These are phyloP conservation scores for Eulacestoma nigropectus DNA, from an alignment of 2,113 vertebrate genomes.

Conservation along the genomic window DNA sequence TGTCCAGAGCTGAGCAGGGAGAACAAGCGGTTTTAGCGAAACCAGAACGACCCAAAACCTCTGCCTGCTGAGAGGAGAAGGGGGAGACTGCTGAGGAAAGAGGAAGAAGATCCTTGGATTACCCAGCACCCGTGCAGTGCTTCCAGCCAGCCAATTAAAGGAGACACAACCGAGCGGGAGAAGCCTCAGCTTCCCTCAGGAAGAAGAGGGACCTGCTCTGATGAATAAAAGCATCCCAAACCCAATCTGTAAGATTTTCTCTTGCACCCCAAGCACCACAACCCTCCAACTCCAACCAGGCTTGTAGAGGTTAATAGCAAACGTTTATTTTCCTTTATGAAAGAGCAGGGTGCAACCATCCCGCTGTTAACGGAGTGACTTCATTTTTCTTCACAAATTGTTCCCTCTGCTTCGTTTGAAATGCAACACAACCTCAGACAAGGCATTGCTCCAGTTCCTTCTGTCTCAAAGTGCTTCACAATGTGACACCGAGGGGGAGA, in stretches of 20 bases:
- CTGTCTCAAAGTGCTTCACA: constrained; percentile 37
- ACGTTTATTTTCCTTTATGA: constrained; percentile 48
- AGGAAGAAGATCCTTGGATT: background rate
- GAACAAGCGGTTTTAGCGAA: background rate
- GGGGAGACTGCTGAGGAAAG: background rate
- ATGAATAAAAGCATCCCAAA: background rate
- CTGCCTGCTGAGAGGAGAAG: background rate
- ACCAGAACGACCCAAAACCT: background rate
- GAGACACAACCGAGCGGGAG: background rate
- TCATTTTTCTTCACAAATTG: background rate
- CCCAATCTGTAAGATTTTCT: background rate
- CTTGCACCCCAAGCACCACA: background rate
- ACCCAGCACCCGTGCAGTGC: background rate
- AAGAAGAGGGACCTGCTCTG: background rate
- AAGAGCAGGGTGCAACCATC: constrained; percentile 24
- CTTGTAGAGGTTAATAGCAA: constrained; percentile 12
- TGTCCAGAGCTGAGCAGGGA: background rate
- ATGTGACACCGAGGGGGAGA: background rate
- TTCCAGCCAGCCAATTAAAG: background rate
- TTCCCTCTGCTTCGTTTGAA: background rate
- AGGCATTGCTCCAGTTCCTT: background rate
- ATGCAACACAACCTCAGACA: background rate
- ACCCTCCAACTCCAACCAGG: background rate
- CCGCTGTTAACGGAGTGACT: background rate
- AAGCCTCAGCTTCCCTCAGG: background rate